Conservation (phyloP, 2,888 invertebrate species). For the Lumbricus terrestris region DNA sequence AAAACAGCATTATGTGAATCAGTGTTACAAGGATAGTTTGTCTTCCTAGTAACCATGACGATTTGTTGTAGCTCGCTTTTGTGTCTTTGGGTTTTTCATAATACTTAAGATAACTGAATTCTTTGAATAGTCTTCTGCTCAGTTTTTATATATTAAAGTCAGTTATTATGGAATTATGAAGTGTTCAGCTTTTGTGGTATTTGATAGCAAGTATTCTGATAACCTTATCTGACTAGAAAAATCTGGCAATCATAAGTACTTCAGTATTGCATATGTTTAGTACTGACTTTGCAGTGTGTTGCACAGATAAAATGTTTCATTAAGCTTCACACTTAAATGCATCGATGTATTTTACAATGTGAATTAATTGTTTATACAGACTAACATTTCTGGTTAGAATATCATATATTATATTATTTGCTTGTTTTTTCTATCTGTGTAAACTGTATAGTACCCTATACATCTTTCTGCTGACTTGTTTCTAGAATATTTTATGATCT, state of each 20-base stretch:
- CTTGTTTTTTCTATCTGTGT: neutral
- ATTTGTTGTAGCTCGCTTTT: too few relatives aligned
- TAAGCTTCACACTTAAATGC: neutral
- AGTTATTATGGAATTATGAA: too few relatives aligned
- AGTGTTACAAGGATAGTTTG: too few relatives aligned
- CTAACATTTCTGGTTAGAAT: neutral
- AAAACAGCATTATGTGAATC: too few relatives aligned
- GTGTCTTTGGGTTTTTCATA: too few relatives aligned
- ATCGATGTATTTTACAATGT: neutral
- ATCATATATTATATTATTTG: too few relatives aligned
- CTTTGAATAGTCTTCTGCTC: too few relatives aligned
- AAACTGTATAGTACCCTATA: neutral
- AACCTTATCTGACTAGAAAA: too few relatives aligned
- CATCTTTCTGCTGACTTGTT: neutral
- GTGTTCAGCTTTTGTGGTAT: neutral
- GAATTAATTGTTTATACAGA: neutral
- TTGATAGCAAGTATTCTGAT: neutral
- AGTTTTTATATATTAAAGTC: too few relatives aligned
- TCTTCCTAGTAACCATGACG: too few relatives aligned
- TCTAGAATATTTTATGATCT: neutral
- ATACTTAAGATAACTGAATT: too few relatives aligned
- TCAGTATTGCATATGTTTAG: neutral
- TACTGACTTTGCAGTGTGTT: too few relatives aligned
- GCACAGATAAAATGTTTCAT: neutral
- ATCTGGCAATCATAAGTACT: neutral